A percentile compares a stretch with the other conserved stretches of the same genome.
Evolutionary conservation across 2,888 invertebrate species (phyloP).

Genomic region (Lamproptera curius): DNA sequence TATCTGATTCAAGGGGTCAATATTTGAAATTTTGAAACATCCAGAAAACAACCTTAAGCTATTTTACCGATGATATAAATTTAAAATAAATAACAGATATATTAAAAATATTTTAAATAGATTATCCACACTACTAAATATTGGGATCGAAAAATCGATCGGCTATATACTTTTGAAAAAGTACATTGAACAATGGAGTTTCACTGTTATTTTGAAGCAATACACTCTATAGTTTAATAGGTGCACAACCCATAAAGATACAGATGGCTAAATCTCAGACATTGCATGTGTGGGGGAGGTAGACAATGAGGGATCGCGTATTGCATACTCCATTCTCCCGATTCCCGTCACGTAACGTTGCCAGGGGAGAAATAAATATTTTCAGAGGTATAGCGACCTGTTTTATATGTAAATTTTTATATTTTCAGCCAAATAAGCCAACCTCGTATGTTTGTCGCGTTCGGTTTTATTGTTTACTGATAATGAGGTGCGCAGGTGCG

Average conservation of each 20-base stretch:
- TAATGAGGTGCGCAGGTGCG: conserved; percentile 49
- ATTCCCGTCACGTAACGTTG: conserved; percentile 66
- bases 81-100: too few species aligned
- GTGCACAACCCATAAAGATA: conserved; percentile 9
- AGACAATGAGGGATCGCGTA: conserved; percentile 46
- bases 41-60: too few species aligned
- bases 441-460: conserved; percentile 41
- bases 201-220: too few species aligned
- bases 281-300: conserved; percentile 33
- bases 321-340: conserved; percentile 32
- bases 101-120: too few species aligned
- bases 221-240: too few species aligned
- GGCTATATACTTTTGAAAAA: too few species aligned
- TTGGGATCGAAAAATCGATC: too few species aligned
- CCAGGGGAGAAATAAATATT: conserved; percentile 70
- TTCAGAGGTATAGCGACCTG: conserved; percentile 55
- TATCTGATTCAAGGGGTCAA: too few species aligned
- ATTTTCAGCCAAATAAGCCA: conserved; percentile 47
- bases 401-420: conserved; percentile 71
- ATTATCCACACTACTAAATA: too few species aligned
- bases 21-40: too few species aligned
- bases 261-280: conserved; percentile 30
- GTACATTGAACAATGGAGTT: too few species aligned
- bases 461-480: conserved; percentile 57
- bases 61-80: too few species aligned